Base-by-base conservation (phyloP, 1,140 invertebrate species). In the Augochlora pura region DNA sequence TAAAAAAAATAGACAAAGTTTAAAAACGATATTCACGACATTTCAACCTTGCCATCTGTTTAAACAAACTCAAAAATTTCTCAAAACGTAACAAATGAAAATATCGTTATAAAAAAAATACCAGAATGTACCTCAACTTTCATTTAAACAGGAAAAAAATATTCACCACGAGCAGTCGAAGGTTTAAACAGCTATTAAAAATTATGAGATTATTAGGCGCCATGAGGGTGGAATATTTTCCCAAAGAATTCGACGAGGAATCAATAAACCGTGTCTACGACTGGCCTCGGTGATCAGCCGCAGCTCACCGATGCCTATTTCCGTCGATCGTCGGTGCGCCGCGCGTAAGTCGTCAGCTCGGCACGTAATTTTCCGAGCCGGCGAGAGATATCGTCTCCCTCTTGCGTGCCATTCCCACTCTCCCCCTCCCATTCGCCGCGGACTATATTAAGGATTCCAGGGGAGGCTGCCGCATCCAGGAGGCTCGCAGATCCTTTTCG, bases 391-490 rank as follows among this genome's bases (percentile, higher is more conserved):
- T 65, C 80, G 49, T 62, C n/a, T n/a, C 75, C 83, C 80, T 60
- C 27, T 86, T 84, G 86, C 87, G 87, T 91, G 86, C 86, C 88
- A 88, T 87, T 88, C 77, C 81, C 86, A 76, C 46, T 74, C 66
- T 88, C 77, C 81, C 86, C 73, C 46, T 74, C 66, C 66, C 81
- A 21, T 80, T 49, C n/a, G 82, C 78, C 81, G 82, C 82, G 83
- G 86, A 88, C 86, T 90, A 91, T 91, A 91, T 92, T 92, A 91
- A 90, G 87, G 85, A 91, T 91, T 91, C 89, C 91, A 90, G 67
- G 82, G 67, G 82, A 78, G 81, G 77, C 77, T 72, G 63, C 57
- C 66, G 67, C n/a, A 77, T 77, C 75, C 65, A 77, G 75, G 65
- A 76, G 66, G 66, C 81, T 2, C 75, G 74, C n/a, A n/a, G n/a